These are phyloP conservation scores for Xenopus laevis DNA, from an alignment of 2,113 vertebrate species.

Conservation along the genomic window DNA sequence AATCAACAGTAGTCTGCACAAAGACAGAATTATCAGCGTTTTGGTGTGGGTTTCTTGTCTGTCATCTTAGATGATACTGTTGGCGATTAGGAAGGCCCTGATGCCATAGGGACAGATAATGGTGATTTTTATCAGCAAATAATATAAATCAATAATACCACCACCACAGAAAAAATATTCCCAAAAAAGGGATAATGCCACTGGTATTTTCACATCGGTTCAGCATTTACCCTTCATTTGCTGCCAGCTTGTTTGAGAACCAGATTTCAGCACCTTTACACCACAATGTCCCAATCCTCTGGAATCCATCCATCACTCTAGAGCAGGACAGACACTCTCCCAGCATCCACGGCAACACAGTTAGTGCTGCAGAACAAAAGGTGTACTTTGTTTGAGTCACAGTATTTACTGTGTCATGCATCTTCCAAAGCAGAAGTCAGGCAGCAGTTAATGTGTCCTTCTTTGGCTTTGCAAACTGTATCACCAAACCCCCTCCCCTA, in stretches of 20 bases:
- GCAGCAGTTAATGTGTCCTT: slow-evolving; percentile 1
- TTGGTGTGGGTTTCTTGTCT: too few species aligned
- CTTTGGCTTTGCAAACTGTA: neutral
- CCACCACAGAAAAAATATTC: too few species aligned
- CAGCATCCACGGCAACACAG: neutral
- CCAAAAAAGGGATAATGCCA: too few species aligned
- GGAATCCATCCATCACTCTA: neutral
- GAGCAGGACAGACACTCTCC: neutral
- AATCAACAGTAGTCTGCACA: too few species aligned
- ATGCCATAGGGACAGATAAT: too few species aligned
- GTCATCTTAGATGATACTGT: too few species aligned
- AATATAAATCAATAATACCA: too few species aligned
- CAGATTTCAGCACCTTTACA: neutral
- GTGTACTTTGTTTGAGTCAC: neutral
- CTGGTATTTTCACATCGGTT: too few species aligned
- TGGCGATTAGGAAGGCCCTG: too few species aligned
- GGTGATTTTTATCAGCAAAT: too few species aligned
- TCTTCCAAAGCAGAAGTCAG: neutral
- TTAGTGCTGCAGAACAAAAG: neutral
- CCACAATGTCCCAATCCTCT: neutral
- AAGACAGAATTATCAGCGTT: too few species aligned
- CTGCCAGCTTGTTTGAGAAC: neutral
- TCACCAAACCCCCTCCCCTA: neutral
- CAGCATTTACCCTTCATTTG: neutral
- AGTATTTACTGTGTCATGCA: neutral